Conservation (phyloP, 2,113 vertebrate species). For the Sebastes fasciatus region DNA sequence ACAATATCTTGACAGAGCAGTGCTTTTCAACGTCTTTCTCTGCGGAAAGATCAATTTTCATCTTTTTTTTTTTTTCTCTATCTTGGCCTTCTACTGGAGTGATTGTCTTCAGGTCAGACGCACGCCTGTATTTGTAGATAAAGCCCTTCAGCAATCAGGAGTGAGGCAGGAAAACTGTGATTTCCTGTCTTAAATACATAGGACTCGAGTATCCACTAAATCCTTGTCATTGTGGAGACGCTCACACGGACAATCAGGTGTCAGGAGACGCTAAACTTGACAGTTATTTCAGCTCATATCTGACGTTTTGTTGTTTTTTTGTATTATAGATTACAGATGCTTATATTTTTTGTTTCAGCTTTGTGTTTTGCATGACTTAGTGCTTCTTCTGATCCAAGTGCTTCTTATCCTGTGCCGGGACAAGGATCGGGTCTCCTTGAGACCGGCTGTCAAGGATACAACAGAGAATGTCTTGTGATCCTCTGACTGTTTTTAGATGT, state of each 20-base stretch:
- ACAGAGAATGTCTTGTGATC: slow-evolving; percentile 55
- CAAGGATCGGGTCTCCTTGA: slow-evolving; percentile 31
- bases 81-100: slow-evolving; percentile 46
- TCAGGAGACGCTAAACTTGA: slow-evolving; percentile 42
- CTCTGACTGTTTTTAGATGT: slow-evolving; percentile 53
- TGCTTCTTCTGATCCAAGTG: slow-evolving; percentile 76
- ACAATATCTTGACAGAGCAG: slow-evolving; percentile 37
- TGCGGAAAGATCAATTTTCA: slow-evolving; percentile 33
- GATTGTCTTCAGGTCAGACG: slow-evolving; percentile 50
- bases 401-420: slow-evolving; percentile 67
- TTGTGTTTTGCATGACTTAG: slow-evolving; percentile 66
- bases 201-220: slow-evolving; percentile 25
- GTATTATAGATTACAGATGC: slow-evolving; percentile 54
- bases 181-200: slow-evolving; percentile 40
- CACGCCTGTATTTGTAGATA: slow-evolving; percentile 53
- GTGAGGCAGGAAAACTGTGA: slow-evolving; percentile 27
- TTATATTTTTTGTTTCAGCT: slow-evolving; percentile 47
- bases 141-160: slow-evolving; percentile 36
- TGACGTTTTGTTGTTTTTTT: slow-evolving; percentile 38
- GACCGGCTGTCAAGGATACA: slow-evolving; percentile 10
- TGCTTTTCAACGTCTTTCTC: slow-evolving; percentile 39
- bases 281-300: slow-evolving; percentile 44
- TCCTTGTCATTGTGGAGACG: slow-evolving; percentile 21
- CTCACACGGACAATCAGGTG: slow-evolving; percentile 67
- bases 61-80: slow-evolving; percentile 22